Conservation (phyloP, 1,140 invertebrate species). For the Zaprionus tsacasi region DNA sequence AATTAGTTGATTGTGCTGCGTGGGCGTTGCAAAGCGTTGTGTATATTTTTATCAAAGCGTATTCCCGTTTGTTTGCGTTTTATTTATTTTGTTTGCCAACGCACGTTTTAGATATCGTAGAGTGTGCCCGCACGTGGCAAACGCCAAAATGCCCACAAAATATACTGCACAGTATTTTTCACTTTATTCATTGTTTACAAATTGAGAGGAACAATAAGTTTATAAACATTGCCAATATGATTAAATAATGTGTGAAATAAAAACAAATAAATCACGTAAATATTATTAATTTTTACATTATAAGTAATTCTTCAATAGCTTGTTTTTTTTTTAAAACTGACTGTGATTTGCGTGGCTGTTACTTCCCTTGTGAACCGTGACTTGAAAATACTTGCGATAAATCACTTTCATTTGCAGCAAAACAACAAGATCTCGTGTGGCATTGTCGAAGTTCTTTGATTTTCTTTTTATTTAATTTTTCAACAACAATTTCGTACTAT, state of each 20-base stretch:
- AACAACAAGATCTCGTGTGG: slow-evolving; percentile 27
- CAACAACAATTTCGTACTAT: slow-evolving; percentile 23
- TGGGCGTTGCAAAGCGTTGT: neutral
- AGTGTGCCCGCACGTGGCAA: slow-evolving; percentile 20
- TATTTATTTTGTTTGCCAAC: slow-evolving; percentile 45
- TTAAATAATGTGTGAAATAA: neutral
- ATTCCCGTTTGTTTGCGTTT: slow-evolving; percentile 12
- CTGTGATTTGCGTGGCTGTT: neutral
- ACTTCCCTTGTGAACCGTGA: neutral
- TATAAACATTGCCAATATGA: neutral
- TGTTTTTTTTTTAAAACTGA: neutral
- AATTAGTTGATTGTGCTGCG: slow-evolving; percentile 3
- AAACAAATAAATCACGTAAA: neutral
- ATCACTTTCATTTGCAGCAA: neutral
- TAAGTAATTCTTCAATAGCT: neutral
- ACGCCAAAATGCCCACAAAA: slow-evolving; percentile 12
- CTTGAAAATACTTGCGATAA: neutral
- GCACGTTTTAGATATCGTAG: slow-evolving; percentile 30
- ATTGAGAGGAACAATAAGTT: neutral
- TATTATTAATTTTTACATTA: neutral
- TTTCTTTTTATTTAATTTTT: slow-evolving; percentile 43
- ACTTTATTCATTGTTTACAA: neutral
- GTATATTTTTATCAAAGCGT: slow-evolving; percentile 18
- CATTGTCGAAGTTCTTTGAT: slow-evolving; percentile 23
- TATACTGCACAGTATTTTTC: neutral